These are phyloP conservation scores for Bombyx mandarina DNA, from an alignment of 1,140 invertebrate species.

Conservation along the genomic window DNA sequence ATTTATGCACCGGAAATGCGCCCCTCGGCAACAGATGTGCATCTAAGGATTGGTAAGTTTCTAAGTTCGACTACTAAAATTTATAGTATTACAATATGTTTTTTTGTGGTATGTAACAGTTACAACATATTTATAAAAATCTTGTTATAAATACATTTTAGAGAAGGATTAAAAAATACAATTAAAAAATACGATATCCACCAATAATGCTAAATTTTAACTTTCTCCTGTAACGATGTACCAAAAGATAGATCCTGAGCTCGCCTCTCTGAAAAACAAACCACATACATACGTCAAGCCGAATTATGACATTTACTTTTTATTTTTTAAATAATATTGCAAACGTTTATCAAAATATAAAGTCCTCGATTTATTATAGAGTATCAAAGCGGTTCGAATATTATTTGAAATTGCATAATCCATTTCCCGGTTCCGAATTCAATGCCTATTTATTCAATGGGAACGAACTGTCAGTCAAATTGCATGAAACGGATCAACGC, in stretches of 20 bases:
- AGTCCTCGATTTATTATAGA: too few species aligned
- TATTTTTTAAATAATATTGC: too few species aligned
- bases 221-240: too few species aligned
- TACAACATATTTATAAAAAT: too few species aligned
- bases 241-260: too few species aligned
- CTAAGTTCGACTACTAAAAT: background rate
- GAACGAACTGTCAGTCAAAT: slow-evolving; percentile 63
- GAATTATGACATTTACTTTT: too few species aligned
- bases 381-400: background rate
- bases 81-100: background rate
- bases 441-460: slow-evolving; percentile 24
- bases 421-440: background rate
- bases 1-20: slow-evolving; percentile 21
- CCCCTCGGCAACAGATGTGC: slow-evolving; percentile 13
- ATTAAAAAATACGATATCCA: background rate
- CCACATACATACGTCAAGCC: too few species aligned
- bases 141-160: too few species aligned
- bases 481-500: slow-evolving; percentile 58
- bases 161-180: background rate
- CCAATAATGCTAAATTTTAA: too few species aligned
- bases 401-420: slow-evolving; percentile 3
- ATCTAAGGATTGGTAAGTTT: slow-evolving; percentile 6
- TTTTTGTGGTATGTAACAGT: too few species aligned
- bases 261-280: too few species aligned
- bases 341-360: too few species aligned